Conservation (phyloP, 2,888 invertebrate species). For the Portevinia maculata region DNA sequence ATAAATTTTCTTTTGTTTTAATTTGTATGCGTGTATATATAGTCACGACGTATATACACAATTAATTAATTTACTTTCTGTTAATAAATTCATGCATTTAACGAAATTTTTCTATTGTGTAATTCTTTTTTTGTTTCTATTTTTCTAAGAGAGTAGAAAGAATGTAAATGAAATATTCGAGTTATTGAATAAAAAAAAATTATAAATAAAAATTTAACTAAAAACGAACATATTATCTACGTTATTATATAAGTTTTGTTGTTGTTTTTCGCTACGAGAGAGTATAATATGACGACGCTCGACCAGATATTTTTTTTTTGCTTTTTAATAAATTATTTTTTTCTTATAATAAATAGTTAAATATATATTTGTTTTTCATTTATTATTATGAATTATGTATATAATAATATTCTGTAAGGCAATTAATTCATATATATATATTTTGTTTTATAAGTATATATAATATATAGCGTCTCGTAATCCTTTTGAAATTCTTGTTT, state of each 20-base stretch:
- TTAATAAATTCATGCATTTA: conserved; percentile 72
- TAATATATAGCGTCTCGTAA: conserved; percentile 72
- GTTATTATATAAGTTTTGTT: conserved; percentile 32
- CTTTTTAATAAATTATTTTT: conserved; percentile 62
- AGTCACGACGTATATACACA: conserved; percentile 69
- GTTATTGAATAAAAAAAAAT: conserved; percentile 40
- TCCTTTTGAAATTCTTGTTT: conserved; percentile 51
- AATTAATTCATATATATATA: conserved; percentile 74
- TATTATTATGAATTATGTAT: conserved; percentile 71
- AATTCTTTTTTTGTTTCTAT: conserved; percentile 31
- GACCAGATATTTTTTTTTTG: conserved; percentile 53
- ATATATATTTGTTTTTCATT: conserved; percentile 65
- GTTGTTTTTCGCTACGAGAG: conserved; percentile 63
- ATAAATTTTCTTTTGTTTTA: conserved; percentile 34
- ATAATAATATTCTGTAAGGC: conserved; percentile 75
- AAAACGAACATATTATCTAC: conserved; percentile 62
- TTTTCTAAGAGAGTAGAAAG: conserved; percentile 50
- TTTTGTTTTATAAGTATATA: conserved; percentile 67
- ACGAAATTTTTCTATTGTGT: conserved; percentile 65
- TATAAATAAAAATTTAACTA: conserved; percentile 27
- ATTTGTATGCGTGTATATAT: conserved; percentile 71
- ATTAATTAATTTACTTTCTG: conserved; percentile 43
- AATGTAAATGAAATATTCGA: conserved; percentile 53
- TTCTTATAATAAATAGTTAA: conserved; percentile 73
- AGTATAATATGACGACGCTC: conserved; percentile 72